These are phyloP conservation scores for Drosophila arawakana DNA, from an alignment of 1,140 invertebrate species.

Conservation along the genomic window DNA sequence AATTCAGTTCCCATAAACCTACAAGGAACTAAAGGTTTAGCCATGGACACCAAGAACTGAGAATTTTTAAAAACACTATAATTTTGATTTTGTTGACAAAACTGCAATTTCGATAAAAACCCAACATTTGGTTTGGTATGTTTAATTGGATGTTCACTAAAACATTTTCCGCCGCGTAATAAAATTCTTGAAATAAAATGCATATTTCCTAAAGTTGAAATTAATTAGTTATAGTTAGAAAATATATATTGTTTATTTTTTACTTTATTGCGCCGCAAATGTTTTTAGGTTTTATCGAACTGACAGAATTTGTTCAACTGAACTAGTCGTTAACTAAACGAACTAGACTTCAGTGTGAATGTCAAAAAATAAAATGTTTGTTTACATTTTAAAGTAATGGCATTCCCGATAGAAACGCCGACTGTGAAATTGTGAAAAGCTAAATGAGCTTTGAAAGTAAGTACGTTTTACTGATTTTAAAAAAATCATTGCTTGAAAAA, in stretches of 20 bases:
- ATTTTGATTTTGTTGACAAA: slow-evolving; percentile 3
- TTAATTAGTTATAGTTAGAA: neutral
- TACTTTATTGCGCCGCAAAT: neutral
- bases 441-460: no score
- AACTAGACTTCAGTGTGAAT: neutral
- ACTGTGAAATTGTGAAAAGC: no score
- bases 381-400: neutral
- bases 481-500: no score
- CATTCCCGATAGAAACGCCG: no score
- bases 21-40: neutral
- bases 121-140: neutral
- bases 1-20: slow-evolving; percentile 12
- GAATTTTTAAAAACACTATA: neutral
- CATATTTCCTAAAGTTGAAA: slow-evolving; percentile 7
- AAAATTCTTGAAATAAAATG: slow-evolving; percentile 1
- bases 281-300: neutral
- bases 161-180: neutral
- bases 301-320: neutral
- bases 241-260: neutral
- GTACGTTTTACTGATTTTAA: no score
- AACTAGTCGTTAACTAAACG: neutral
- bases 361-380: neutral
- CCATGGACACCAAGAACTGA: neutral
- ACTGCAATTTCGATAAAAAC: neutral
- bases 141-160: neutral